A percentile compares a stretch with the other conserved stretches of the same genome.
Evolutionary conservation across 2,888 invertebrate genomes (phyloP).

Genomic region (Drosophila affinis): DNA sequence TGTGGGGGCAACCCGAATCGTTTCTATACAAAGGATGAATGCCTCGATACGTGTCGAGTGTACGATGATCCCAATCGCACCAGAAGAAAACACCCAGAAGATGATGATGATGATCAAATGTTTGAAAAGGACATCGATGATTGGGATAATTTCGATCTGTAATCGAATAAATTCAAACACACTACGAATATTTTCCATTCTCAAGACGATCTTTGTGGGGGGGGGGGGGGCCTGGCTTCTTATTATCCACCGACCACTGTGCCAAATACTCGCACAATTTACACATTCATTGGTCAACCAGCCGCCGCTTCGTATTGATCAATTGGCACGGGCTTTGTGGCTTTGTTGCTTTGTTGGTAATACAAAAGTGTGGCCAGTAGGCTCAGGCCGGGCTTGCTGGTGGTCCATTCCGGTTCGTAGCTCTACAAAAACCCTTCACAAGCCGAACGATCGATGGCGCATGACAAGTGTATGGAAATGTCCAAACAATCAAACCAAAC

Average conservation of each 20-base stretch:
- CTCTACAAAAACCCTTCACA: conserved; percentile 51
- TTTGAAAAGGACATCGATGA: conserved; percentile 39
- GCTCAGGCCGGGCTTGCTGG: conserved; percentile 17
- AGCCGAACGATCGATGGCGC: conserved; percentile 21
- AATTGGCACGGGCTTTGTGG: conserved; percentile 44
- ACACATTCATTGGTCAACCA: conserved; percentile 37
- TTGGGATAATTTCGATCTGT: conserved; percentile 28
- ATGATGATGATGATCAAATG: conserved; percentile 22
- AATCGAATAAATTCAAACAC: no score
- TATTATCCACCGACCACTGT: conserved; percentile 40
- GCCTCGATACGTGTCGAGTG: conserved; percentile 49
- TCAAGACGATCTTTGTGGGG: not conserved
- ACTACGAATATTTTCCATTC: no score
- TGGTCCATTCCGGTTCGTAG: conserved; percentile 40
- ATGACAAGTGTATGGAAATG: conserved; percentile 69
- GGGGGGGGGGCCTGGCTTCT: not conserved
- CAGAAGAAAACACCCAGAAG: conserved; percentile 13
- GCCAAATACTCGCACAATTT: conserved; percentile 27
- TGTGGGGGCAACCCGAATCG: conserved; percentile 67
- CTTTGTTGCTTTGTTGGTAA: not conserved
- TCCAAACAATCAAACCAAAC: conserved; percentile 39
- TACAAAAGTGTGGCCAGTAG: conserved; percentile 29
- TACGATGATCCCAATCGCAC: conserved; percentile 6
- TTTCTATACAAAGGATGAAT: conserved; percentile 49
- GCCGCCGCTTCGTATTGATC: conserved; percentile 31